A percentile compares a stretch with the other conserved stretches of the same genome.
Evolutionary conservation across 2,797 vertebrate species (phyloP).

Genomic region (Poeciliopsis infans): DNA sequence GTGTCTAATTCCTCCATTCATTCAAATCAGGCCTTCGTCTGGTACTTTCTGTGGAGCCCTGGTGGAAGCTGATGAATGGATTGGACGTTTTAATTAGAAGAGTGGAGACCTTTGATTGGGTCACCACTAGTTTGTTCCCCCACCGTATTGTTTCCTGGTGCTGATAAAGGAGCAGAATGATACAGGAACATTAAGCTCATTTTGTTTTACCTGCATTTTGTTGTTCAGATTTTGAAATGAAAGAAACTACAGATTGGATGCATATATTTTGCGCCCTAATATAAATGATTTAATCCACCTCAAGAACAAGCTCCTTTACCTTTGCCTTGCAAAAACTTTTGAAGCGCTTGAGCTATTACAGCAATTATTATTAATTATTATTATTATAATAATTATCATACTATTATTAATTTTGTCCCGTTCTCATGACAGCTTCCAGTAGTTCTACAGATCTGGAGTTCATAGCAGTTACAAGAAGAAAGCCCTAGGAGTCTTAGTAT

Average conservation of each 20-base stretch:
- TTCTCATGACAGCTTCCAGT: background rate
- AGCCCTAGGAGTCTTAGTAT: background rate
- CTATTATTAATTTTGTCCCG: background rate
- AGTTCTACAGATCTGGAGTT: background rate
- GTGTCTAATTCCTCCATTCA: slow-evolving; percentile 66
- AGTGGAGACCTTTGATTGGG: slow-evolving; percentile 56
- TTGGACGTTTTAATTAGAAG: slow-evolving; percentile 69
- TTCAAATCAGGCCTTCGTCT: slow-evolving; percentile 60
- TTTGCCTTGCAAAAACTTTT: background rate
- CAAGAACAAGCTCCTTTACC: background rate
- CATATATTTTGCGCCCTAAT: background rate
- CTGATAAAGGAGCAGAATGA: slow-evolving; percentile 4
- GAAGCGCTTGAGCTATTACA: background rate
- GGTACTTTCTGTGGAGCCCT: slow-evolving; percentile 44
- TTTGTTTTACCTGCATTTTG: background rate
- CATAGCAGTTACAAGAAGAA: background rate
- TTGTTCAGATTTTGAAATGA: background rate
- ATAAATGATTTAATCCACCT: background rate
- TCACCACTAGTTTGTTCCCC: slow-evolving; percentile 44
- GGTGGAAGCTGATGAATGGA: slow-evolving; percentile 62
- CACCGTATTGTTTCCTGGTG: slow-evolving; percentile 4
- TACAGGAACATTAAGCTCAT: background rate
- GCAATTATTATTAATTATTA: no score
- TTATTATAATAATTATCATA: no score
- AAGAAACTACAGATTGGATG: background rate